phyloP scores from a whole-genome alignment of 2,113 vertebrate species.

The Hippocampus mohnikei region DNA sequence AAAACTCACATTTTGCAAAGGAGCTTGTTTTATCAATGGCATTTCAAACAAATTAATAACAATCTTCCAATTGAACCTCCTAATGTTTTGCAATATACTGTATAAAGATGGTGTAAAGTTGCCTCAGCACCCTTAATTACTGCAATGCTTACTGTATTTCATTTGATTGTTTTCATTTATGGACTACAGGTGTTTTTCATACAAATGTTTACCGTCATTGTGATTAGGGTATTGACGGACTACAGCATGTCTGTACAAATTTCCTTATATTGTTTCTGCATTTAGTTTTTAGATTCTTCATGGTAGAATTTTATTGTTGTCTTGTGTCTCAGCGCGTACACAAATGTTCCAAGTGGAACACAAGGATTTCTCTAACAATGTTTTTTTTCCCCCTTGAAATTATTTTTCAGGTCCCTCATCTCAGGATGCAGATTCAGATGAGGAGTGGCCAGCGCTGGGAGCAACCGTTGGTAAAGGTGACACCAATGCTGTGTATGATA shows the following conservation, averaged over 20 bases:
- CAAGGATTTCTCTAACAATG: neutral
- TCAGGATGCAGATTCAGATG: conserved; percentile 80
- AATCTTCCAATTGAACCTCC: too few species aligned
- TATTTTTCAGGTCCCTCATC: conserved; percentile 52
- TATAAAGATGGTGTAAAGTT: too few species aligned
- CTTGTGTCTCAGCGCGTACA: neutral
- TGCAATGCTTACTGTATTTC: too few species aligned
- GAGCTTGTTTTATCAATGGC: too few species aligned
- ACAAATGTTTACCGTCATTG: neutral
- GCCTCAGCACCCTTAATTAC: too few species aligned
- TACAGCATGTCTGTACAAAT: neutral
- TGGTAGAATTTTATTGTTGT: neutral
- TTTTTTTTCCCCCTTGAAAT: neutral
- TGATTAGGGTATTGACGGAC: neutral
- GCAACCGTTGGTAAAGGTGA: conserved; percentile 58
- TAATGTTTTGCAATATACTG: too few species aligned
- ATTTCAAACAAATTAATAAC: too few species aligned
- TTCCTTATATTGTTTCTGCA: neutral
- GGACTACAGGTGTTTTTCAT: neutral
- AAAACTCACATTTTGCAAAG: too few species aligned
- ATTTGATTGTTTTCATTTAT: neutral
- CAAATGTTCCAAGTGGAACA: neutral
- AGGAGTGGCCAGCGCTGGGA: conserved; percentile 88
- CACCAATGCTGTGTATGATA: conserved; percentile 45
- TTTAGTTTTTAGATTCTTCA: neutral